Percentiles rank a stretch among this genome's conserved stretches.
Evolutionary conservation across 2,797 vertebrate genomes (phyloP).

Genomic region (Eulemur mongoz): DNA sequence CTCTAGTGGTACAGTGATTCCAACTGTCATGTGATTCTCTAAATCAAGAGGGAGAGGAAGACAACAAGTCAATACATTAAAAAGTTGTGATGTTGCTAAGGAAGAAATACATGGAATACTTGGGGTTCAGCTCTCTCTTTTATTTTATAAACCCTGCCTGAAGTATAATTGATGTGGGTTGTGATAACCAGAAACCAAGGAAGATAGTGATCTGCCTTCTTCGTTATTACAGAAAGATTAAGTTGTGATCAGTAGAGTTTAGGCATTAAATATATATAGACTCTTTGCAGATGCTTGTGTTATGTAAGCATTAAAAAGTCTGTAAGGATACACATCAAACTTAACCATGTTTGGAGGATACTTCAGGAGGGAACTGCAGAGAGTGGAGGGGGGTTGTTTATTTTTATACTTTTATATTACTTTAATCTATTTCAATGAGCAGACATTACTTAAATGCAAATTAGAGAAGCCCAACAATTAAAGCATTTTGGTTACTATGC

Average conservation of each 20-base stretch:
- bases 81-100: not conserved
- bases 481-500: slow-evolving; percentile 31
- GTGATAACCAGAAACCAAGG: slow-evolving; percentile 23
- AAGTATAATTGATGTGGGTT: not conserved
- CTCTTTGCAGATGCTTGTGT: slow-evolving; percentile 31
- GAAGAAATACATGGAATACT: not conserved
- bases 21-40: not conserved
- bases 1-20: not conserved
- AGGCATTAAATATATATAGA: not conserved
- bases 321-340: not conserved
- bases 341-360: not conserved
- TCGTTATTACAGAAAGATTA: slow-evolving; percentile 42
- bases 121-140: not conserved
- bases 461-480: slow-evolving; percentile 25
- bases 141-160: not conserved
- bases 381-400: not conserved
- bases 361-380: not conserved
- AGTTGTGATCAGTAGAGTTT: slow-evolving; percentile 29
- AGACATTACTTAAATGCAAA: not conserved
- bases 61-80: not conserved
- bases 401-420: slow-evolving; percentile 30
- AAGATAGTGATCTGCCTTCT: not conserved
- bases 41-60: not conserved
- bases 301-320: not conserved
- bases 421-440: slow-evolving; percentile 23